Conservation (phyloP, 2,113 vertebrate genomes). For the Istiophorus platypterus region DNA sequence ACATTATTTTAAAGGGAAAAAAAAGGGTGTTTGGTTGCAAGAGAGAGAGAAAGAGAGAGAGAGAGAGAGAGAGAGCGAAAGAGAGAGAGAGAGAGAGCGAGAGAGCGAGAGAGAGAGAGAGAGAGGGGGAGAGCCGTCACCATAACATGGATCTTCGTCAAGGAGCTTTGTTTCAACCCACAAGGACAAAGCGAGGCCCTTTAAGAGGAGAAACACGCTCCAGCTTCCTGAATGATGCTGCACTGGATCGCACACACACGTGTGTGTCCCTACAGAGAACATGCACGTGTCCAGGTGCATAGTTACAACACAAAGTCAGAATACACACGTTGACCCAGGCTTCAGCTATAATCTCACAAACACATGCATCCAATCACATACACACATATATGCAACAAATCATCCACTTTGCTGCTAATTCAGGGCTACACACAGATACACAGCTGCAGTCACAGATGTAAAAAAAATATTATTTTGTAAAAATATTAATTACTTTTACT, state of each 20-base stretch:
- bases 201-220: constrained; percentile 27
- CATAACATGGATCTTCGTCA: constrained; percentile 4
- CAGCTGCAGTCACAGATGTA: background rate
- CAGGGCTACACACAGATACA: background rate
- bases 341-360: background rate
- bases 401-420: too few species aligned
- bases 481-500: constrained; percentile 2
- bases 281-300: constrained; percentile 5
- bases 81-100: too few species aligned
- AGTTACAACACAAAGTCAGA: constrained; percentile 28
- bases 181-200: constrained; percentile 57
- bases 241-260: background rate
- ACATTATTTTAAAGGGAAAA: background rate
- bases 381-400: background rate
- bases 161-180: constrained; percentile 54
- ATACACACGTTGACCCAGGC: background rate
- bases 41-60: too few species aligned
- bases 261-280: background rate
- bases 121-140: background rate
- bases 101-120: too few species aligned
- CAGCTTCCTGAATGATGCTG: constrained; percentile 23
- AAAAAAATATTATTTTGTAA: background rate
- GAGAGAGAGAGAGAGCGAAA: too few species aligned
- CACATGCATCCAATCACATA: background rate
- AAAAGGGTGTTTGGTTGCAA: constrained; percentile 9